Percentiles rank a stretch among this genome's conserved stretches.
Conservation (phyloP, 1,140 invertebrate species). For the Melitaea cinxia region DNA sequence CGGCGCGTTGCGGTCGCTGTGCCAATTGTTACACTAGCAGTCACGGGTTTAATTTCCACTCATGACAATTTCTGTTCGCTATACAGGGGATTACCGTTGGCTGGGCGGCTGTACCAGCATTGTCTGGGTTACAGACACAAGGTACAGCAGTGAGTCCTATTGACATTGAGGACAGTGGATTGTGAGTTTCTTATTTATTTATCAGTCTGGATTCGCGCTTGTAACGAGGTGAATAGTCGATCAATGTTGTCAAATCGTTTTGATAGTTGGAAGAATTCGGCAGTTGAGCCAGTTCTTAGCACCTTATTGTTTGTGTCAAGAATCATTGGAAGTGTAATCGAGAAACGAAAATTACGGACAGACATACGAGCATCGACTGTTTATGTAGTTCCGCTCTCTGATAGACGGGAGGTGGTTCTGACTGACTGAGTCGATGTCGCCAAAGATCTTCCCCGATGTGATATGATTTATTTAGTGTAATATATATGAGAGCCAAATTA, state of each 20-base stretch:
- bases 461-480: conserved; percentile 5
- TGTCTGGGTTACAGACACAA: too few species aligned
- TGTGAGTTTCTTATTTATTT: too few species aligned
- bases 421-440: neutral
- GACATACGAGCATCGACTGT: neutral
- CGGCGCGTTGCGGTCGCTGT: too few species aligned
- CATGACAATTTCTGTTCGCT: too few species aligned
- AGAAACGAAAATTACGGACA: neutral
- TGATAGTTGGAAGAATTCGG: neutral
- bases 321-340: neutral
- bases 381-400: neutral
- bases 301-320: neutral
- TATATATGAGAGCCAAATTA: conserved; percentile 4
- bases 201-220: too few species aligned
- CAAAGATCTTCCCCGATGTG: neutral
- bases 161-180: too few species aligned
- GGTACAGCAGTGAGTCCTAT: too few species aligned
- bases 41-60: too few species aligned
- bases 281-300: neutral
- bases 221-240: neutral
- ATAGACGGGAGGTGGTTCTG: neutral
- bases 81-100: too few species aligned
- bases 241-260: neutral
- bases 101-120: too few species aligned
- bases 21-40: too few species aligned